Base-by-base conservation (phyloP, 2,888 invertebrate species). In the Epinotia ramella region DNA sequence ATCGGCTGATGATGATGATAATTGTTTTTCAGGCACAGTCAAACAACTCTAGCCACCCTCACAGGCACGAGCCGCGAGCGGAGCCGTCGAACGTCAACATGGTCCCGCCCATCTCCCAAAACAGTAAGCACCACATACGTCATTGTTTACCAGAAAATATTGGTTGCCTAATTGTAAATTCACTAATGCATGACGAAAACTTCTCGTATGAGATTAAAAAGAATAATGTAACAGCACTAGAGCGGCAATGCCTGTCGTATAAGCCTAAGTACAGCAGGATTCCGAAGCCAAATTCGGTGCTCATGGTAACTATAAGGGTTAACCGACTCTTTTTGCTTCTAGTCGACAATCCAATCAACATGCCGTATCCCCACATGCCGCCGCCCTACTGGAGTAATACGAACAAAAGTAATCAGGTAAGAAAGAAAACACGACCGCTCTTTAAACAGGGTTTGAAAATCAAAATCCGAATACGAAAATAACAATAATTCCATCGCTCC, bases 351-450 rank as follows among this genome's bases (percentile, higher is more conserved):
- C 82, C 87, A 5, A 84, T 81, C 1, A 90, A 85, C 78, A 86
- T 89, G 82, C 88, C 90, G 3, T 94, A 90, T 77, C 84, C 90
- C 0, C 90, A 91, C 73, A 73, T 88, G 46, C 93, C 90, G 16
- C 92, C 91, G 5, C 91, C 91, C 9, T 89, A 89, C 69, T 94
- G 94, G 93, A 92, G 88, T 77, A 87, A 84, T 9, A 86, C 79
- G 46, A 86, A 80, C 53, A 94, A 94, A 84, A 89, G 92, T 13
- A 94, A 94, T 83, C 93, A 94, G 90, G 94, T 94, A 86, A 70
- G 46, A 7, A 28, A 73, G 63, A 9, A 40, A 40, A 40, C 40
- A 7, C 7, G 33, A 33, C 33, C 6, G 7, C 33, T 33, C 33
- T 33, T 1, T 33, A 33, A 33, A 33, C 33, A 33, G 33, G 7